Percentiles rank a stretch among this genome's conserved stretches.
Evolutionary conservation across 2,797 vertebrate species (phyloP).

Genomic region (Pogoniulus pusillus): DNA sequence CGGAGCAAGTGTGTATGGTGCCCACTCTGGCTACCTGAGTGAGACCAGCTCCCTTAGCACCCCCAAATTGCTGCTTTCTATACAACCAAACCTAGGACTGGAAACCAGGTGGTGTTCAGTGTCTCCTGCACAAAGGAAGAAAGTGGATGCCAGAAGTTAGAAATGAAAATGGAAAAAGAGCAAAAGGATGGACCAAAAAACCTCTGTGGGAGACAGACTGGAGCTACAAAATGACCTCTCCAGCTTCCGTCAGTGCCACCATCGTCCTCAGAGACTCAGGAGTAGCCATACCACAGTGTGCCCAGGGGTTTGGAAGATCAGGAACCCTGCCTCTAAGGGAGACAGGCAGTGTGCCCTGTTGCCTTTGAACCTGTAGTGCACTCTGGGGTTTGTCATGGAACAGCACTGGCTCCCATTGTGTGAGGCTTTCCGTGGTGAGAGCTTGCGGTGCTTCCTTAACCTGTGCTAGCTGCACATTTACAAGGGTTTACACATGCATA

Average conservation of each 20-base stretch:
- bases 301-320: neutral
- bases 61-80: neutral
- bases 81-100: neutral
- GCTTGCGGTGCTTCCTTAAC: neutral
- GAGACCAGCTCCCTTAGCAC: neutral
- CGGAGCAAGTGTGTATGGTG: neutral
- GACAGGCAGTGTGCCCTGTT: neutral
- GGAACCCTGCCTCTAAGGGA: neutral
- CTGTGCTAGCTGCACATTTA: neutral
- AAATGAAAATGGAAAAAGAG: conserved; percentile 7
- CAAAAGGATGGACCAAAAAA: neutral
- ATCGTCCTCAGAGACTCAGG: neutral
- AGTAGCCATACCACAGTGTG: neutral
- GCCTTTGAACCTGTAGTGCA: neutral
- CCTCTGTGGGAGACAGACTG: neutral
- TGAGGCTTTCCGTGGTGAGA: neutral
- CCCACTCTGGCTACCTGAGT: rapidly evolving
- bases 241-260: neutral
- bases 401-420: neutral
- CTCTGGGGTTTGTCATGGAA: neutral
- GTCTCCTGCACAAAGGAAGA: neutral
- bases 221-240: neutral
- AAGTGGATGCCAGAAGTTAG: neutral
- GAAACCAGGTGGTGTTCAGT: neutral
- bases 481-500: neutral